Percentiles rank a stretch among this genome's conserved stretches.
These are phyloP conservation scores for Scaptomyza hsui DNA, from an alignment of 1,140 invertebrate species.

Conservation along the genomic window DNA sequence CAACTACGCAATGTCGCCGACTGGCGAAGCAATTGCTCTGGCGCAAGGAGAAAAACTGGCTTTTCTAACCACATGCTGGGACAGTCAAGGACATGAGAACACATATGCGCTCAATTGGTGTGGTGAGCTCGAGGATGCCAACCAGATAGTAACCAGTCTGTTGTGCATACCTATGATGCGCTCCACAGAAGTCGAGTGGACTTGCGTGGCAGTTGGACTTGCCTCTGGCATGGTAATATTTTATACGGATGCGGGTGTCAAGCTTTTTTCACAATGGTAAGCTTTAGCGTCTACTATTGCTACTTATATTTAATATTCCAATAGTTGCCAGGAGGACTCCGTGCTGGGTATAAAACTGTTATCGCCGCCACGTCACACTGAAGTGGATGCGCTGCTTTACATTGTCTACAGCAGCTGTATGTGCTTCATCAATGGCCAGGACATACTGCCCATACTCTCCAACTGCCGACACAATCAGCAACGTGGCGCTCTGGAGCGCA, in stretches of 20 bases:
- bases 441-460: conserved; percentile 87
- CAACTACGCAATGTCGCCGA: conserved; percentile 89
- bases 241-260: conserved; percentile 93
- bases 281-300: not conserved
- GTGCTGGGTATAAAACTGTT: conserved; percentile 93
- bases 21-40: conserved; percentile 89
- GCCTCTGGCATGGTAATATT: conserved; percentile 93
- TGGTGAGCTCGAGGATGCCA: conserved; percentile 84
- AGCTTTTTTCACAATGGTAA: conserved; percentile 91
- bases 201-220: conserved; percentile 94
- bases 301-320: not conserved
- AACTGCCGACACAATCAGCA: conserved; percentile 63
- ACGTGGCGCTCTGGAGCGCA: conserved; percentile 60
- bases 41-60: conserved; percentile 88
- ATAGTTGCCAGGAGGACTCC: conserved; percentile 90
- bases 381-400: conserved; percentile 89
- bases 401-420: conserved; percentile 91
- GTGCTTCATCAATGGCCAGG: conserved; percentile 93
- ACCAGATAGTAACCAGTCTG: conserved; percentile 85
- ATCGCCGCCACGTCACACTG: conserved; percentile 88
- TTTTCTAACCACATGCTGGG: conserved; percentile 88
- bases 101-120: conserved; percentile 85
- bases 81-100: conserved; percentile 84
- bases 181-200: conserved; percentile 91
- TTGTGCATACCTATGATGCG: conserved; percentile 85